Evolutionary conservation across 2,113 vertebrate genomes (phyloP).

Genomic region (Uria lomvia): DNA sequence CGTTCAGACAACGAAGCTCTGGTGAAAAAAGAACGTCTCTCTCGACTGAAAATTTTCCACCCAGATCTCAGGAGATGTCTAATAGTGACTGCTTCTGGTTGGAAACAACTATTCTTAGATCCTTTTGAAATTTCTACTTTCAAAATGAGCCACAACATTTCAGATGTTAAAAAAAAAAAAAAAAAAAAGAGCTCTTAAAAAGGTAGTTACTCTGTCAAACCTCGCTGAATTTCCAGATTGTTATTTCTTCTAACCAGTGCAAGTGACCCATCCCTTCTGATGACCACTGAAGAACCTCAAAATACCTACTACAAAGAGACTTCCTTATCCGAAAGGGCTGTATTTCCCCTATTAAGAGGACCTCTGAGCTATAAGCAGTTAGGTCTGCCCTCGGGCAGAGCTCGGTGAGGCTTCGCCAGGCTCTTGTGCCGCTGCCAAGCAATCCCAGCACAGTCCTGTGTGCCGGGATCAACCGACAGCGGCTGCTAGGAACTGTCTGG

Average conservation of each 20-base stretch:
- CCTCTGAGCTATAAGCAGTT: not conserved
- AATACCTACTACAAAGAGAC: not conserved
- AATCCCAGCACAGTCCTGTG: not conserved
- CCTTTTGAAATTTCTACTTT: slow-evolving; percentile 35
- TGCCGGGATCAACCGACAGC: not conserved
- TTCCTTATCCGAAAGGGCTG: not conserved
- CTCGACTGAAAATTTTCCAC: slow-evolving; percentile 30
- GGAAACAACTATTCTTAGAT: slow-evolving; percentile 46
- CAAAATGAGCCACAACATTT: slow-evolving; percentile 21
- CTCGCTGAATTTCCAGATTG: not conserved
- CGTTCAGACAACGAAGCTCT: not conserved
- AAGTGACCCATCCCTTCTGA: not conserved
- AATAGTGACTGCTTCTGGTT: slow-evolving; percentile 1
- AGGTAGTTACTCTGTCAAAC: not conserved
- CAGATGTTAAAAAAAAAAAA: not conserved
- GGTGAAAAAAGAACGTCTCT: not conserved
- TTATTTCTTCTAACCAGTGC: not conserved
- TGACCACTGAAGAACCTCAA: not conserved
- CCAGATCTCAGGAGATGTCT: slow-evolving; percentile 24
- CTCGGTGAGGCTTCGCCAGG: not conserved
- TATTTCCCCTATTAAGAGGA: not conserved
- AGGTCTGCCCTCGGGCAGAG: not conserved
- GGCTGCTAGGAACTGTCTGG: not conserved
- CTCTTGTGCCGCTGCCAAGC: not conserved
- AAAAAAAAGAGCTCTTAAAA: not conserved